Base-by-base conservation (phyloP, 2,113 vertebrate genomes). In the Myiozetetes cayanensis region DNA sequence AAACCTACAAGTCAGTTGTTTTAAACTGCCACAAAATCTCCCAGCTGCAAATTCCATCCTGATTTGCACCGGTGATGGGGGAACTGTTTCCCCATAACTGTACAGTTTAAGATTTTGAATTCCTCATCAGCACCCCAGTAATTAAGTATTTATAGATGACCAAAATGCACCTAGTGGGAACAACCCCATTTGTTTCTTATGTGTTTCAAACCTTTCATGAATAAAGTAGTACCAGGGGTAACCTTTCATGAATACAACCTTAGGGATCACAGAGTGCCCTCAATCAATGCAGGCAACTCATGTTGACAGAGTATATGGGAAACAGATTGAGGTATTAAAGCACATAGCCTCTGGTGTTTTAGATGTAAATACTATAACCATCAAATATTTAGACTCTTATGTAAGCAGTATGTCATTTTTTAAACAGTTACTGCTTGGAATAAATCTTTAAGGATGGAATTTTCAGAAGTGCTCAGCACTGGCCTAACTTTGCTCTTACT, bases 331-430 rank as follows among this genome's bases (percentile, higher is more conserved):
- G 90, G 85, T 96, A 96, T 92, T 95, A 96, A 89, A 95, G 94
- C 92, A 93, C 86, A 95, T 92, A 90, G 92, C 93, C 92, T 92
- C 89, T 96, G 92, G 96, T 96, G 93, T 82, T 95, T 96, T 79
- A 95, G 92, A 96, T 96, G 95, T 96, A 97, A 97, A 97, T 97
- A 96, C 90, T 93, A 82, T 93, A 96, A 89, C 83, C 70, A 97
- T 97, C 95, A 97, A 97, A 97, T 93, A 96, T 96, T 96, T 96
- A 96, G 92, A 93, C 95, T 91, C 90, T 96, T 96, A 95, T 96
- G 92, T 95, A 96, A 96, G 92, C 94, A 81, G 73, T 82, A 79
- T 93, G 93, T 90, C 88, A 92, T 96, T 96, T 95, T 96, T 94
- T 93, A 95, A 97, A 94, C 92, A 96, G 92, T 95, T 93, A 92